Base-by-base conservation (phyloP, 2,888 invertebrate genomes). In the Thymelicus sylvestris region DNA sequence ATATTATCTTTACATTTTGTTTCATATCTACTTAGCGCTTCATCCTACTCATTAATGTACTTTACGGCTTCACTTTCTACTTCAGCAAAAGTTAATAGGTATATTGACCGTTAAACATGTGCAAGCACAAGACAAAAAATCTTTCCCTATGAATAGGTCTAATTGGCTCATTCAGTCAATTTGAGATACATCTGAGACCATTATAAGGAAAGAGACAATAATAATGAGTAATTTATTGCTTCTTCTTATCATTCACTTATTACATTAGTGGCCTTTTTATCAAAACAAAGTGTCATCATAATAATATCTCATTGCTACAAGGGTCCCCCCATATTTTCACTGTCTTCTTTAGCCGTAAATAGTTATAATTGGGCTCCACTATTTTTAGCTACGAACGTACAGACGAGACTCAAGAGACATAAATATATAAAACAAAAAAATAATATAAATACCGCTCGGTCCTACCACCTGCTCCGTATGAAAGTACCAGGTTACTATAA, bases 401-500 rank as follows among this genome's bases (percentile, higher is more conserved):
- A 60, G 59, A 57, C 57, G 47, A 44, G 66, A 15, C 48, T 38
- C 59, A 48, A 48, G 48, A 47, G 66, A 66, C 13, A 66, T 59
- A 66, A 48, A 61, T 68, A 67, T 69, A 50, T 64, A 69, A 47
- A 59, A 64, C 66, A 62, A 86, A 83, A 82, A 80, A 86, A 83
- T 82, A 81, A 83, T 78, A 82, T 78, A 83, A 83, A 84, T 80
- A 84, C 81, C 81, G 80, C 81, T 77, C 73, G 79, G 74, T 73
- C 61, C 74, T 67, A 82, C 85, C 90, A 90, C 90, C 90, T 90
- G 91, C 85, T 81, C 79, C 73, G 72, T 77, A 79, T 75, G 77
- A 80, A 82, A 81, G 85, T 88, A 89, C 90, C 78, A 87, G 85
- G 87, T 75, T 75, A 78, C 77, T 81, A 90, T 91, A 90, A 90